Evolutionary conservation across 2,797 vertebrate genomes (phyloP).

Genomic region (Galago senegalensis): DNA sequence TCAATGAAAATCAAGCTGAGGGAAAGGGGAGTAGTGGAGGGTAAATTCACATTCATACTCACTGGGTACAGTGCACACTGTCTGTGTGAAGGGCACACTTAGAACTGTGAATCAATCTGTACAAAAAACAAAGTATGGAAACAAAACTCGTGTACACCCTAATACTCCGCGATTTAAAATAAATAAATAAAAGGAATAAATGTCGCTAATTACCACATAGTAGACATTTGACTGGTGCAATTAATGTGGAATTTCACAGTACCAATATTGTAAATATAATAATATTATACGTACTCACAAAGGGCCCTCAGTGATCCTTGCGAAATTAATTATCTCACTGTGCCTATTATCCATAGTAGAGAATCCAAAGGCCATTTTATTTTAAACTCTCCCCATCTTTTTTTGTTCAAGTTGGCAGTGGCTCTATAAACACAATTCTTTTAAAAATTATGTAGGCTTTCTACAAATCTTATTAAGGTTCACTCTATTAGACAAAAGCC

Average conservation of each 20-base stretch:
- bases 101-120: too few relatives aligned
- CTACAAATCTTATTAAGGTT: slow-evolving; percentile 51
- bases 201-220: slow-evolving; percentile 53
- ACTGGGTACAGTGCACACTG: too few relatives aligned
- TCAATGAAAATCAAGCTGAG: too few relatives aligned
- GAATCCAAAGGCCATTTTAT: slow-evolving; percentile 1
- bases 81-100: too few relatives aligned
- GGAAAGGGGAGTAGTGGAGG: too few relatives aligned
- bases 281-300: slow-evolving; percentile 60
- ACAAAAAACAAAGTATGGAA: too few relatives aligned
- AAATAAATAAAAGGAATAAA: not conserved
- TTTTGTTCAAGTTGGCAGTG: not conserved
- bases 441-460: slow-evolving; percentile 53
- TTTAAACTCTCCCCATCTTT: slow-evolving; percentile 1
- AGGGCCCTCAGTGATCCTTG: slow-evolving; percentile 17
- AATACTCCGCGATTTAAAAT: too few relatives aligned
- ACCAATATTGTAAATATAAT: slow-evolving; percentile 61
- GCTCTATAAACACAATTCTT: not conserved
- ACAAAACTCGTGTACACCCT: too few relatives aligned
- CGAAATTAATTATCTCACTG: not conserved
- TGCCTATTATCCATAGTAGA: not conserved
- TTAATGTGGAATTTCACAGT: slow-evolving; percentile 62
- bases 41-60: too few relatives aligned
- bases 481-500: not conserved
- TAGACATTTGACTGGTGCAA: slow-evolving; percentile 40